Evolutionary conservation across 2,888 invertebrate species (phyloP), one percentile per base, ranked within the genome.

Genomic region (Drosophila paranaensis): DNA sequence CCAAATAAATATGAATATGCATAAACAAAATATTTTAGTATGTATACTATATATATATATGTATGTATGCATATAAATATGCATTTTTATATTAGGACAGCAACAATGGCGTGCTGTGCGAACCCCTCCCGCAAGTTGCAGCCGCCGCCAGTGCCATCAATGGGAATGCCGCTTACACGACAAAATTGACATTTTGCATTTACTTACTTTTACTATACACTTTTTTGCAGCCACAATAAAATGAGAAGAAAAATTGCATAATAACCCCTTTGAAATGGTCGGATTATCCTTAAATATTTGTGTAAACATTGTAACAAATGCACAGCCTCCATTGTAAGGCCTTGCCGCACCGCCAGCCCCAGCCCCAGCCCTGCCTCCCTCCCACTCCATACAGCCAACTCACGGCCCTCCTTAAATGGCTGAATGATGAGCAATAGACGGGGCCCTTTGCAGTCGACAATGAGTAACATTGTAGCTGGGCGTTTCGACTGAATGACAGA

Each of bases 251-350:
- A 91, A 91, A 90, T 91, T 91, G 90, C 91, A 91, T 89, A 90
- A 91, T 91, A 91, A 91, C 91, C 91, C 90, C 83, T 90, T 91
- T 91, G 90, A 91, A 90, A 90, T 90, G 89, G 88, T 83, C 84
- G 90, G 91, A 91, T 91, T 91, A 91, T 91, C 91, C 90, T 89
- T 91, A 90, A 91, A 91, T 90, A 91, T 91, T 91, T 91, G 82
- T 90, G 91, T 91, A 91, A 91, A 91, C 88, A 91, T 90, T 89
- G 84, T 88, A 90, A 89, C 88, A 91, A 91, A 90, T 90, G 91
- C 91, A 87, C 88, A 83, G 71, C 69, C 63, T 69, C 88, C 88
- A 84, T 87, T 84, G 83, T 84, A 66, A 83, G 73, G 74, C 68
- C 57, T 51, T 63, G 64, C 39, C 54, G 66, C 48, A 60, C 54